Percentiles rank a stretch among this genome's conserved stretches.
phyloP scores from a whole-genome alignment of 2,888 invertebrate species.

The Pyrocoelia pectoralis region DNA sequence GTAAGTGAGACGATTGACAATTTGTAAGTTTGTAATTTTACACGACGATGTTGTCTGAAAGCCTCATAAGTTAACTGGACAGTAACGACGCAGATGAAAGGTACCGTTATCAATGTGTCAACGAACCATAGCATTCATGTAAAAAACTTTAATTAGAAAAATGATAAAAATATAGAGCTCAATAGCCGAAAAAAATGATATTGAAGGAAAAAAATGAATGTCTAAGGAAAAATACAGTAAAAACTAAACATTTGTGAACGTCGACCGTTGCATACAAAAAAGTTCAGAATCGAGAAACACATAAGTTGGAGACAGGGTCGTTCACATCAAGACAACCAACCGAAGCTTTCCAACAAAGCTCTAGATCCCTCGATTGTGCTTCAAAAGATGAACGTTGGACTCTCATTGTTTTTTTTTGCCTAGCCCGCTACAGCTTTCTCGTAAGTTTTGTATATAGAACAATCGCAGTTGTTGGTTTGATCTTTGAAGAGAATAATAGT shows the following conservation, averaged over 20 bases:
- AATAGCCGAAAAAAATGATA: not conserved
- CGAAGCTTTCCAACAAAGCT: conserved; percentile 40
- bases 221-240: conserved; percentile 1
- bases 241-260: conserved; percentile 3
- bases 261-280: conserved; percentile 12
- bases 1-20: too few relatives aligned
- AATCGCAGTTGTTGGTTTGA: conserved; percentile 19
- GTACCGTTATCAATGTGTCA: too few relatives aligned
- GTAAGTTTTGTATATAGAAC: conserved; percentile 30
- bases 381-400: conserved; percentile 41
- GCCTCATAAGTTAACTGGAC: too few relatives aligned
- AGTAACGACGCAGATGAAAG: too few relatives aligned
- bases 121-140: too few relatives aligned
- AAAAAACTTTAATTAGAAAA: too few relatives aligned
- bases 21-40: too few relatives aligned
- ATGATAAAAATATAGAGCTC: not conserved
- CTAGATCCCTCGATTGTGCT: conserved; percentile 44
- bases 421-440: conserved; percentile 31
- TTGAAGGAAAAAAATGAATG: not conserved
- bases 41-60: too few relatives aligned
- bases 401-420: conserved; percentile 37
- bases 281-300: conserved; percentile 7
- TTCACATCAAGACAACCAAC: conserved; percentile 19
- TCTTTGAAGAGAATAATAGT: conserved; percentile 10
- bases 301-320: conserved; percentile 2